Conservation (phyloP, 2,797 vertebrate genomes). For the Darevskia mixta region DNA sequence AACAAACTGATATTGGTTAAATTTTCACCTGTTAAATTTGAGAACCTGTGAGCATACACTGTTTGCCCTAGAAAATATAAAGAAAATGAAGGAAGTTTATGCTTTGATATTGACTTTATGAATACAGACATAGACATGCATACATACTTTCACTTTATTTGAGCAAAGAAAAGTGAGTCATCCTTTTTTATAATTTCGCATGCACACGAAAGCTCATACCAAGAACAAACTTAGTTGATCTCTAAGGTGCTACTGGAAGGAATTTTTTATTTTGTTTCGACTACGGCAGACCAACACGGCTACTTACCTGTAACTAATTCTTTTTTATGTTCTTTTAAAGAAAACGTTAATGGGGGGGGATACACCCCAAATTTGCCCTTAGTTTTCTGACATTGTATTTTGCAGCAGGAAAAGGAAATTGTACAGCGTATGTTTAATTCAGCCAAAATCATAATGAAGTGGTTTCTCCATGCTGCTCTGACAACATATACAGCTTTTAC, state of each 20-base stretch:
- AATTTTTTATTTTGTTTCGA: too few species aligned
- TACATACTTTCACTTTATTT: neutral
- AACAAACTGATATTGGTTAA: conserved; percentile 92
- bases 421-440: neutral
- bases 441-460: neutral
- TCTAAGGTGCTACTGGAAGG: too few species aligned
- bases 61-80: conserved; percentile 86
- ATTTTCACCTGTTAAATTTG: conserved; percentile 91
- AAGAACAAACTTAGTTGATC: too few species aligned
- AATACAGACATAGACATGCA: neutral
- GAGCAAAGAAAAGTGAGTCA: neutral
- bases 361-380: neutral
- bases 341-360: neutral
- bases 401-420: neutral
- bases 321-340: neutral
- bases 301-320: too few species aligned
- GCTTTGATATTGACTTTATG: neutral
- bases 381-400: neutral
- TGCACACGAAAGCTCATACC: too few species aligned
- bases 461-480: neutral
- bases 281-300: too few species aligned
- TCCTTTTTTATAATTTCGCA: too few species aligned
- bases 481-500: neutral
- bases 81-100: conserved; percentile 44
- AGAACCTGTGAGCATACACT: conserved; percentile 91